Conservation (phyloP, 2,797 vertebrate genomes). For the Acanthurus lineatus region DNA sequence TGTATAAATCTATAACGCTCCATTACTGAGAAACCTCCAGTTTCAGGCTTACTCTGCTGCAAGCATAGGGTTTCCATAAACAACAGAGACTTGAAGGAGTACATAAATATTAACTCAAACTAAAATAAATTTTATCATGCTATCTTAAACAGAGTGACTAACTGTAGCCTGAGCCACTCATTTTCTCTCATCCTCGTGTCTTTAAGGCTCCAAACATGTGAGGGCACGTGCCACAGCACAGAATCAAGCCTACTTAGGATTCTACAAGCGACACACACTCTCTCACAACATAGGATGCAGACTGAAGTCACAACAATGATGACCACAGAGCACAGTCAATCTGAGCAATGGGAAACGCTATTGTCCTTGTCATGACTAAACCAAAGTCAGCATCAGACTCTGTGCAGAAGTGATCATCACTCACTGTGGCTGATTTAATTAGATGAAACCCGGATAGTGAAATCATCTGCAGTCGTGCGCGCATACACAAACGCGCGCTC, state of each 20-base stretch:
- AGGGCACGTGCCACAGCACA: constrained; percentile 37
- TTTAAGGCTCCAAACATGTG: constrained; percentile 52
- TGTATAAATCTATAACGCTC: constrained; percentile 65
- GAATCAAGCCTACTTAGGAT: not conserved
- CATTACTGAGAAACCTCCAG: constrained; percentile 56
- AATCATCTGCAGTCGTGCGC: constrained; percentile 36
- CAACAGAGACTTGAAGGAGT: constrained; percentile 33
- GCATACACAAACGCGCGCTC: not conserved
- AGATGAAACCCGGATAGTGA: constrained; percentile 36
- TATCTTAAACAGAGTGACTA: constrained; percentile 2
- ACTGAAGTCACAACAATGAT: constrained; percentile 27
- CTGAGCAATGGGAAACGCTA: constrained; percentile 24
- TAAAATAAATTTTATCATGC: constrained; percentile 21
- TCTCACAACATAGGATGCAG: constrained; percentile 5
- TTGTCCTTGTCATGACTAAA: constrained; percentile 33
- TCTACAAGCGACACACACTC: constrained; percentile 7
- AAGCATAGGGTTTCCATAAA: constrained; percentile 44
- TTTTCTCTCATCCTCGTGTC: constrained; percentile 32
- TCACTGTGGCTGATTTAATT: constrained; percentile 60
- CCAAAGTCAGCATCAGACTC: constrained; percentile 40
- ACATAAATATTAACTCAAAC: constrained; percentile 55
- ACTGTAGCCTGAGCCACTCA: not conserved
- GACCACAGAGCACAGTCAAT: constrained; percentile 25
- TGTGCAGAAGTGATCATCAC: constrained; percentile 49
- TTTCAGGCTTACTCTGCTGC: constrained; percentile 24